phyloP scores from a whole-genome alignment of 2,113 vertebrate species.

The Fulmarus glacialis region DNA sequence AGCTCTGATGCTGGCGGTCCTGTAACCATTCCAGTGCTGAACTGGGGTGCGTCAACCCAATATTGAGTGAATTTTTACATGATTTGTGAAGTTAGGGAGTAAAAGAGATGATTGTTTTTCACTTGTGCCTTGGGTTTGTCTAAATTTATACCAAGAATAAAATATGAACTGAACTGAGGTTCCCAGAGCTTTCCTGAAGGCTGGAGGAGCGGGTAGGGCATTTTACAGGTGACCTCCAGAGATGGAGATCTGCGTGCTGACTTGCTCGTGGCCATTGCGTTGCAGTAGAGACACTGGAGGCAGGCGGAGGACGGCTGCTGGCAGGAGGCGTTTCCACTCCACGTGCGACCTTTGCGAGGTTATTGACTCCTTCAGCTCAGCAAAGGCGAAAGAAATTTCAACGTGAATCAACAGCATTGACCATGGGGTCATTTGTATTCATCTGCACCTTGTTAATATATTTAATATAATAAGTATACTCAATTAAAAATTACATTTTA shows the following conservation, averaged over 20 bases:
- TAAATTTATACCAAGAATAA: neutral
- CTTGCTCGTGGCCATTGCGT: fast-evolving
- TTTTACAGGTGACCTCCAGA: neutral
- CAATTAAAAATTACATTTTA: slow-evolving; percentile 54
- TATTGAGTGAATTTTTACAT: fast-evolving
- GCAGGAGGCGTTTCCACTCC: neutral
- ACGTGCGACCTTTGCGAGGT: neutral
- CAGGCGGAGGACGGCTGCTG: neutral
- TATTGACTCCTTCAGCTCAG: slow-evolving; percentile 18
- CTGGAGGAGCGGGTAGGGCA: neutral
- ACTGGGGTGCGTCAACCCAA: fast-evolving
- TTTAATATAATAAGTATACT: slow-evolving; percentile 29
- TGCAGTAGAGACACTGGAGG: neutral
- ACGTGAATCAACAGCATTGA: neutral
- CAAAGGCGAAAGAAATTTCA: neutral
- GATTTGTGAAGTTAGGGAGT: neutral
- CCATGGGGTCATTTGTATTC: slow-evolving; percentile 40
- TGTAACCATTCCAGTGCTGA: neutral
- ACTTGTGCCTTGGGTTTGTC: neutral
- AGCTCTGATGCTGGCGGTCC: neutral
- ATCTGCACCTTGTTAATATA: slow-evolving; percentile 24
- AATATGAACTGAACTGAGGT: neutral
- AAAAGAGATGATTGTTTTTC: neutral
- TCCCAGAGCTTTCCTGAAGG: neutral
- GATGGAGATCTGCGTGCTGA: neutral